Percentiles rank a stretch among this genome's conserved stretches.
Conservation (phyloP, 2,797 vertebrate genomes). For the Morelia viridis region DNA sequence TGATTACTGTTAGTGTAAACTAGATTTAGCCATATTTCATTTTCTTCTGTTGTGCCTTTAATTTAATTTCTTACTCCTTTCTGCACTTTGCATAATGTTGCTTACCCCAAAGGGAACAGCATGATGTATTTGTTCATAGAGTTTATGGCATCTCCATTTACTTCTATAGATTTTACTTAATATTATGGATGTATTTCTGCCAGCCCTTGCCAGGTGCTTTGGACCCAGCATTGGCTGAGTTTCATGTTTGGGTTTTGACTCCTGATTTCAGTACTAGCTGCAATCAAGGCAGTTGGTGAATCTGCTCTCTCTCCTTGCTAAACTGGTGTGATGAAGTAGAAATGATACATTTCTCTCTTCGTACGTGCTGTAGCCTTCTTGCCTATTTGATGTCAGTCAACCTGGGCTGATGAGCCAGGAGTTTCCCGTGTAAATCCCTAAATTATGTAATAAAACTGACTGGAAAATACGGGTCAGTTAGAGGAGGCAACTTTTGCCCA, state of each 20-base stretch:
- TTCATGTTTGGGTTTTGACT: not conserved
- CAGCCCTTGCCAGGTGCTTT: not conserved
- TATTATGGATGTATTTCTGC: not conserved
- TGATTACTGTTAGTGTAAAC: too few relatives aligned
- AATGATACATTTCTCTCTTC: conserved; percentile 47
- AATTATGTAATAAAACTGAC: conserved; percentile 68
- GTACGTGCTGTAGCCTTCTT: not conserved
- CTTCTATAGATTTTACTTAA: not conserved
- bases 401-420: conserved; percentile 21
- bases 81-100: too few relatives aligned
- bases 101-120: too few relatives aligned
- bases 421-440: conserved; percentile 66
- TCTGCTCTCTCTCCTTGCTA: not conserved
- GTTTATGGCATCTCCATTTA: too few relatives aligned
- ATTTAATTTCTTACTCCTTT: too few relatives aligned
- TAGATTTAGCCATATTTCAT: too few relatives aligned
- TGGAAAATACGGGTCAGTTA: conserved; percentile 22
- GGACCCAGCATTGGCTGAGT: not conserved
- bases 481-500: conserved; percentile 1
- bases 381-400: conserved; percentile 18
- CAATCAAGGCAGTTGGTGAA: not conserved
- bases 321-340: not conserved
- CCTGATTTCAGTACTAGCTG: fast-evolving
- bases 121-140: too few relatives aligned
- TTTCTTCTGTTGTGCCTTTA: too few relatives aligned